Evolutionary conservation across 2,113 vertebrate species (phyloP), one percentile per base, ranked within the genome.

Genomic region (Onychorhynchus coronatus): DNA sequence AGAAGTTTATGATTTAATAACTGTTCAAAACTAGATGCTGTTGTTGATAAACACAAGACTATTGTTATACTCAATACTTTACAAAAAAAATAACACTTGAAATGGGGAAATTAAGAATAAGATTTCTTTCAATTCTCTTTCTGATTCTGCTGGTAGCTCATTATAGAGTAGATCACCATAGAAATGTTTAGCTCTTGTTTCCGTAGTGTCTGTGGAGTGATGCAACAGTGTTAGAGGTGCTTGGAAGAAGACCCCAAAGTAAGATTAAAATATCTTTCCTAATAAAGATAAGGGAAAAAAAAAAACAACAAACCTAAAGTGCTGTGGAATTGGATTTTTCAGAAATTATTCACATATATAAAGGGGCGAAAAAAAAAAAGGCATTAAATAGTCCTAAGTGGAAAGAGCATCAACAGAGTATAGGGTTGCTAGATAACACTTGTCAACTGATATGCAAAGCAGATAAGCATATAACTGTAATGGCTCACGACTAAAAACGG

Each of bases 341-440:
- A 50, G 24, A 85, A 84, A 49, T 31, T 50, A 14, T 37, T 88
- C 2, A 27, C 53, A 4, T 25, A 25, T 22, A 47, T 17, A 17
- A 3, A 41, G 18, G 4, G 19, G 17, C 12, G 0, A 2, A 28
- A 15, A 35, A 35, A 28, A 15, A 35, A 35, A 24, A 27, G 6
- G 0, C 4, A 35, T 31, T 71, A 42, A 55, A 66, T 49, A 41
- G 8, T 12, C 9, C 15, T 37, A 70, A 88, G 41, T 14, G 23
- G 7, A 85, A 83, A 62, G 21, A 42, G 2, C 35, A 66, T 53
- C 35, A 15, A 6, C 5, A 44, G 6, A 73, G 14, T 18, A 61
- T 12, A 52, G 5, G 4, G 8, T 62, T 73, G 22, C 4, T 55
- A 27, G 30, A 21, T 42, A 62, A 59, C 24, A 42, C 10, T 7